A percentile compares a stretch with the other conserved stretches of the same genome.
Evolutionary conservation across 2,113 vertebrate species (phyloP).

Genomic region (Probosciger aterrimus): DNA sequence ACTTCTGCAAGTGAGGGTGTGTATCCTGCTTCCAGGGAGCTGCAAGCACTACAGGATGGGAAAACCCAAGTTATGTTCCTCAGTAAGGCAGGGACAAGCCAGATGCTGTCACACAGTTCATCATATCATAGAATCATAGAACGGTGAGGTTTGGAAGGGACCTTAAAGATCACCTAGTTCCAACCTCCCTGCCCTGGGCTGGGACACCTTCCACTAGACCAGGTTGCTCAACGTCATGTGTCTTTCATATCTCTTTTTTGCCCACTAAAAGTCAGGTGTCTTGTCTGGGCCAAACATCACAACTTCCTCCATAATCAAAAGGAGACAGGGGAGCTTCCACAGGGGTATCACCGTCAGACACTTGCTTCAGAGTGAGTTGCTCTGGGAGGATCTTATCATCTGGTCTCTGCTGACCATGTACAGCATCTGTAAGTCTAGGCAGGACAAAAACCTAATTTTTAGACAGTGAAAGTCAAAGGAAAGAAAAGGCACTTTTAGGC

Average conservation of each 20-base stretch:
- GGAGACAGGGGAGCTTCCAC: neutral
- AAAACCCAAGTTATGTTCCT: neutral
- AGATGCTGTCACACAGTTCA: neutral
- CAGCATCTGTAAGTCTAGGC: neutral
- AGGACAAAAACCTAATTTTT: neutral
- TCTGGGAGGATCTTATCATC: neutral
- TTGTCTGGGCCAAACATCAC: neutral
- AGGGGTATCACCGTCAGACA: neutral
- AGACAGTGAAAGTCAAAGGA: neutral
- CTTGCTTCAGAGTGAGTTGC: neutral
- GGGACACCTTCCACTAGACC: neutral
- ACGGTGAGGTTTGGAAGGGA: neutral
- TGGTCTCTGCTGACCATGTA: neutral
- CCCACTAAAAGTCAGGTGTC: neutral
- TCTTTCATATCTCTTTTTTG: neutral
- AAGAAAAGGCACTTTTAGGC: neutral
- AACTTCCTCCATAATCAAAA: neutral
- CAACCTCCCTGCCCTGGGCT: neutral
- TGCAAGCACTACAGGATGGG: neutral
- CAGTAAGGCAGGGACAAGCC: neutral
- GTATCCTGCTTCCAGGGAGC: neutral
- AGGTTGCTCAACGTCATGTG: neutral
- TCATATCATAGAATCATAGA: neutral
- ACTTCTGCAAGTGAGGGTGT: neutral
- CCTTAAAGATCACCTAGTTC: neutral